A percentile compares a stretch with the other conserved stretches of the same genome.
phyloP scores from a whole-genome alignment of 2,113 vertebrate species.

The Epinephelus moara region DNA sequence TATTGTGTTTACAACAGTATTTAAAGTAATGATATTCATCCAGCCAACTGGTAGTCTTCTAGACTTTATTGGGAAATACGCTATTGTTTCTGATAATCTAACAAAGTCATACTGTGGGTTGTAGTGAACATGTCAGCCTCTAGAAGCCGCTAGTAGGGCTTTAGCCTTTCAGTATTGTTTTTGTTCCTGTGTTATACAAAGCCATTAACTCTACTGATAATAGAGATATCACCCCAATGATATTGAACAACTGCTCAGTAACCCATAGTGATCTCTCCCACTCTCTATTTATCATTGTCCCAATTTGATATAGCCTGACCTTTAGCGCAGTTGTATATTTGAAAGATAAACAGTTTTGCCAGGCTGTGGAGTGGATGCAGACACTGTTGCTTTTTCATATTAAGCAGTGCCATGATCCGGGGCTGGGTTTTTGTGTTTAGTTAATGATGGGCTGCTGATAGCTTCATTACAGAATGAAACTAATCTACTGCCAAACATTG shows the following conservation, averaged over 20 bases:
- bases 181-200: background rate
- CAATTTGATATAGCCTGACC: conserved; percentile 32
- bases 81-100: background rate
- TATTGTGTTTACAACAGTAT: too few species aligned
- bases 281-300: conserved; percentile 1
- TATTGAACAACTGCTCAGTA: conserved; percentile 22
- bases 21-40: background rate
- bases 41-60: background rate
- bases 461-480: conserved; percentile 25
- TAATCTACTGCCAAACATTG: background rate
- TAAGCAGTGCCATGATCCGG: background rate
- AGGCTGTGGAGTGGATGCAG: background rate
- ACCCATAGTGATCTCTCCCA: background rate
- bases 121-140: background rate
- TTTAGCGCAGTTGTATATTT: conserved; percentile 17
- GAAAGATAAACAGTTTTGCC: background rate
- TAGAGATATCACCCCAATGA: background rate
- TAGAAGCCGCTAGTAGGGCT: background rate
- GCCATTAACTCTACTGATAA: conserved; percentile 4
- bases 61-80: background rate
- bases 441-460: conserved; percentile 6
- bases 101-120: background rate
- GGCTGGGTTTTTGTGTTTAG: conserved; percentile 3
- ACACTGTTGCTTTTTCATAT: conserved; percentile 10
- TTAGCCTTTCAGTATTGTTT: background rate